Base-by-base conservation (phyloP, 2,113 vertebrate species). In the Vidua chalybeata region DNA sequence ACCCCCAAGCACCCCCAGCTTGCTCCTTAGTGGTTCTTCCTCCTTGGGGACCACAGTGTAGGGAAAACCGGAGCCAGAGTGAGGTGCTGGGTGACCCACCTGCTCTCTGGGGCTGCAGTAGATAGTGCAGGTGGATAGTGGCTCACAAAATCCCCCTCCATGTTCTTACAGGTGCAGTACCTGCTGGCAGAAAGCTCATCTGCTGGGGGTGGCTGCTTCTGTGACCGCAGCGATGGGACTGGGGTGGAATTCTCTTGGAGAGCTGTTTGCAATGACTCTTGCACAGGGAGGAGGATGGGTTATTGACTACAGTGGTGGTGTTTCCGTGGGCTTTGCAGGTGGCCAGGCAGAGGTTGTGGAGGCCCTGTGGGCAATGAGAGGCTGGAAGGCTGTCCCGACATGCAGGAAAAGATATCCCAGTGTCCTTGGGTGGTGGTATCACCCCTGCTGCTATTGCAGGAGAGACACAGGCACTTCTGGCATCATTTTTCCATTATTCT, bases 381-480 rank as follows among this genome's bases (percentile, higher is more conserved):
- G 59, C 49, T 71, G 75, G 39, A 82, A 22, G 7, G 56, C 76
- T 84, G 69, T 33, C 33, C 49, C 0, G 1, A 41, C 9, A 54
- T 0, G 0, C 23, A 13, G 26, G 43, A 33, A 76, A 62, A 84
- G 54, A 14, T 15, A 84, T 27, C 43, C 19, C 0, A 0, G 6
- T 51, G 61, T 83, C 80, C 52, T 71, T 49, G 51, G 48, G 46
- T 69, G 68, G 75, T 74, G 82, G 31, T 58, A 43, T 85, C 62
- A 83, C 55, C 67, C 86, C 84, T 73, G 75, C 89, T 94, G 84
- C 58, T 93, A 8, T 54, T 79, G 51, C 49, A 55, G 46, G 58
- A 69, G 59, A 72, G 67, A 69, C 72, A 68, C 37, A 18, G 52
- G 59, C 21, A 43, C 66, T 85, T 69, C 18, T 69, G 67, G 74